Base-by-base conservation (phyloP, 2,888 invertebrate species). In the Germaria angustata region DNA sequence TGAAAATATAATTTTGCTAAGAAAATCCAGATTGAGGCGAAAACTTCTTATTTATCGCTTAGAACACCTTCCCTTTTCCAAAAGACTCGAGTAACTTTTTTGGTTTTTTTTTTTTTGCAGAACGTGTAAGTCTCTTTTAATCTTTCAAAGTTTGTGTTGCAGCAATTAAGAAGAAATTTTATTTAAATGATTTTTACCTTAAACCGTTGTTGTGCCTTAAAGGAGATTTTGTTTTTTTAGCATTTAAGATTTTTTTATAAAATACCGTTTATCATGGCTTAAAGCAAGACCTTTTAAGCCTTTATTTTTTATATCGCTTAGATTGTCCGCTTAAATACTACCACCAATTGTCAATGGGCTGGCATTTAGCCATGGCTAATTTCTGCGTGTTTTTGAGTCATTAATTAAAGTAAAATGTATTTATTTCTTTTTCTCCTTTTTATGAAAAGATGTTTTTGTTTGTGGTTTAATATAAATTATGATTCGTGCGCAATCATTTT, bases 341-440 rank as follows among this genome's bases (percentile, higher is more conserved):
- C 73, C 69, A 75, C 34, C 75, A 82, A 79, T 82, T 78, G 75
- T 75, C 71, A 82, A 79, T 82, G 82, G 68, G 15, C 59, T 83
- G 80, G 79, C 81, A 84, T 81, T 80, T 75, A 72, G 69, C 55
- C 76, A 71, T 76, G 75, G 81, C 84, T 85, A 84, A 85, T 84
- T 85, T 85, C 78, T 80, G 85, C 81, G 84, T 84, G 85, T 80
- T 84, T 78, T 75, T 65, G 34, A 76, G 68, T 68, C 84, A 84
- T 85, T 84, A 85, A 85, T 85, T 84, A 84, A 83, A 61, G 63
- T 44, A 72, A 83, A 80, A 82, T 71, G 44, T 65, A 34, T 24
- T 59, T 63, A 46, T 49, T 39, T 41, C 53, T 59, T 57, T 8
- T 49, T 28, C 4, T 28, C 6, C 28, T 20, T 20, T 34, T 41